Evolutionary conservation across 1,140 invertebrate species (phyloP).

Genomic region (Lepidostoma basale): DNA sequence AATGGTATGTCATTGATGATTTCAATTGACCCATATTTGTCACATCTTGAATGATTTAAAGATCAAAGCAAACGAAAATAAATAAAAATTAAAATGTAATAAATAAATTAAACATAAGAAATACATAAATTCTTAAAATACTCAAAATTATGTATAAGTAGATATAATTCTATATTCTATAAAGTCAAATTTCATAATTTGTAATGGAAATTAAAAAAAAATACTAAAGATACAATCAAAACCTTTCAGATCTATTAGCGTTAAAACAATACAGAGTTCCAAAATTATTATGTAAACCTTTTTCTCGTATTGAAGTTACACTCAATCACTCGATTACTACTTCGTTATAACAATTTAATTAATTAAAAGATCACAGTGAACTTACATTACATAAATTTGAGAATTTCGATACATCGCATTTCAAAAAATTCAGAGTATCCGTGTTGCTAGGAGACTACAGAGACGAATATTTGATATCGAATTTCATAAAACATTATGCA

Average conservation of each 20-base stretch:
- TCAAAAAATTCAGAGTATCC: background rate
- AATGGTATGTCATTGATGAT: background rate
- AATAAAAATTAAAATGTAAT: background rate
- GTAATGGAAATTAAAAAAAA: background rate
- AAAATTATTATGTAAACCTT: background rate
- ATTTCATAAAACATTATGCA: background rate
- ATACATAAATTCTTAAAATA: background rate
- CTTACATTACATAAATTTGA: background rate
- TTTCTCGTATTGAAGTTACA: background rate
- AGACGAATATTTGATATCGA: background rate
- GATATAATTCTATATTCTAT: no score
- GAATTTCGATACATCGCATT: slow-evolving; percentile 1
- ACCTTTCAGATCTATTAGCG: background rate
- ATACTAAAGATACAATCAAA: background rate
- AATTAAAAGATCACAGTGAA: slow-evolving; percentile 5
- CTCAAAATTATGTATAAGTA: no score
- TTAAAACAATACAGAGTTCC: no score
- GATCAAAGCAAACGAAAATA: slow-evolving; percentile 2
- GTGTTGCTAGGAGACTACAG: background rate
- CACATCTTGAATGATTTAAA: background rate
- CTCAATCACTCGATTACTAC: background rate
- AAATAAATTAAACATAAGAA: background rate
- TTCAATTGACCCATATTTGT: background rate
- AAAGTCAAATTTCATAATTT: slow-evolving; percentile 7
- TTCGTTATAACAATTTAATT: background rate